These are phyloP conservation scores for Abrostola triplasia DNA, from an alignment of 2,888 invertebrate species.

Conservation along the genomic window DNA sequence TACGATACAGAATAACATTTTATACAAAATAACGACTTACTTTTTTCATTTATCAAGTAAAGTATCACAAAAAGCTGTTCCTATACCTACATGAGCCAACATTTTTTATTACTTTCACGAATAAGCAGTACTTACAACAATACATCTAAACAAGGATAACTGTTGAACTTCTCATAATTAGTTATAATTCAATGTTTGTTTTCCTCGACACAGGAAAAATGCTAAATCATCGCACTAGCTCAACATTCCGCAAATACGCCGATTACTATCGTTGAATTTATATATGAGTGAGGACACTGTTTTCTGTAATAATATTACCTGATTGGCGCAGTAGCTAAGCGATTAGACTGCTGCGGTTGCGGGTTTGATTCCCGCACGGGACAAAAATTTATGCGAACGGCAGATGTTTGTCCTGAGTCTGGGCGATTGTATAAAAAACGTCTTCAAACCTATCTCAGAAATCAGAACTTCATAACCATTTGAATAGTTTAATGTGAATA, in stretches of 20 bases:
- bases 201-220: neutral
- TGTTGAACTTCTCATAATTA: neutral
- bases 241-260: neutral
- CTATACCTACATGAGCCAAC: neutral
- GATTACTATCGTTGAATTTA: too few species aligned
- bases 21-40: conserved; percentile 45
- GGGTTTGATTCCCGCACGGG: too few species aligned
- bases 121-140: neutral
- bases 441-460: too few species aligned
- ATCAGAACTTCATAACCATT: too few species aligned
- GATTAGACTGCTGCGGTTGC: too few species aligned
- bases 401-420: too few species aligned
- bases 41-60: neutral
- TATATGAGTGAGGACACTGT: too few species aligned
- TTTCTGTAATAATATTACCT: too few species aligned
- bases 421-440: too few species aligned
- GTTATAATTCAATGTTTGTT: neutral
- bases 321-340: too few species aligned
- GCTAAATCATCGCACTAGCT: neutral
- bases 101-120: conserved; percentile 1
- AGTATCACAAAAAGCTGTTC: neutral
- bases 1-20: conserved; percentile 59
- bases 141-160: neutral
- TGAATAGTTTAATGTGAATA: too few species aligned
- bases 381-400: too few species aligned